A percentile compares a stretch with the other conserved stretches of the same genome.
phyloP scores from a whole-genome alignment of 1,140 invertebrate species.

The Drosophila ercepeae region DNA sequence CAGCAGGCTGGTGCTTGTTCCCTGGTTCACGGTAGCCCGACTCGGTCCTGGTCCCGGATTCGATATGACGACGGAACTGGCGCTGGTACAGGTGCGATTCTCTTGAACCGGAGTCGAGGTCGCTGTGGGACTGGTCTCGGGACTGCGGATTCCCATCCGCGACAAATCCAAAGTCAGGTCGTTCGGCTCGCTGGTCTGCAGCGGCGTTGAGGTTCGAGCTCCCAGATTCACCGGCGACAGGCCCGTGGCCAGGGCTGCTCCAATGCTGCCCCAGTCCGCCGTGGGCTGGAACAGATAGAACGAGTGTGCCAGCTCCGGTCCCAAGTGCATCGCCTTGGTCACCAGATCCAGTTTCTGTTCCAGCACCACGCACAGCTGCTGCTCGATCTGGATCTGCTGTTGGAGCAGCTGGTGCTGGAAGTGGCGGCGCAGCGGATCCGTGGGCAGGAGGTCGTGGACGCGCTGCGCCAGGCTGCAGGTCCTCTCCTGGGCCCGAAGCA shows the following conservation, averaged over 20 bases:
- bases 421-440: not conserved
- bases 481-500: not conserved
- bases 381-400: not conserved
- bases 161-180: no score
- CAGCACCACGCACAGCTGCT: not conserved
- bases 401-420: not conserved
- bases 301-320: not conserved
- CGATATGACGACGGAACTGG: no score
- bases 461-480: not conserved
- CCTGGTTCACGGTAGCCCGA: no score
- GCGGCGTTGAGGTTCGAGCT: not conserved
- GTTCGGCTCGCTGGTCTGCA: no score
- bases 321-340: not conserved
- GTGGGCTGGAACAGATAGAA: not conserved
- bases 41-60: no score
- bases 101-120: not conserved
- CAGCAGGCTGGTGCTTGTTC: no score
- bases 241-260: not conserved
- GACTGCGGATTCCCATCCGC: no score
- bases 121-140: no score
- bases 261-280: not conserved
- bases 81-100: no score
- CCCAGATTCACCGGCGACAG: not conserved
- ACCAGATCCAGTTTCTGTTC: not conserved
- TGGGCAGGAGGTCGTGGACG: not conserved